Evolutionary conservation across 2,888 invertebrate species (phyloP).

Genomic region (Acholoe squamosa): DNA sequence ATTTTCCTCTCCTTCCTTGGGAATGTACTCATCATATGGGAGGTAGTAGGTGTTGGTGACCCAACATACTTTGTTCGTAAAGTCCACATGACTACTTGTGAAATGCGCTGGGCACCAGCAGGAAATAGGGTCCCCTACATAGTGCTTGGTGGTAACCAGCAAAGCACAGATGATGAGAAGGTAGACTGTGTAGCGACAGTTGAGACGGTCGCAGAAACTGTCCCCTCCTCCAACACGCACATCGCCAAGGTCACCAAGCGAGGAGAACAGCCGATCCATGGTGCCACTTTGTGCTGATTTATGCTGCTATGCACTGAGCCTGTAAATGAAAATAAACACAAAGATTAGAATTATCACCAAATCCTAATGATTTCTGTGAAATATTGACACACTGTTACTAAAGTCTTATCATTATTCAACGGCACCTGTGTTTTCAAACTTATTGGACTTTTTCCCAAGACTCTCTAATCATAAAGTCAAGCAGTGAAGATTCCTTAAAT

Average conservation of each 20-base stretch:
- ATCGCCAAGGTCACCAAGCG: conserved; percentile 68
- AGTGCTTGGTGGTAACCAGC: conserved; percentile 67
- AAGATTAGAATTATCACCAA: too few relatives aligned
- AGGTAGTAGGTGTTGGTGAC: conserved; percentile 85
- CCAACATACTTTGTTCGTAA: conserved; percentile 83
- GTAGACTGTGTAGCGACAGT: conserved; percentile 70
- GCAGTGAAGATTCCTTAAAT: too few relatives aligned
- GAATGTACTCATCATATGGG: conserved; percentile 73
- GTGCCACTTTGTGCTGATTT: not conserved
- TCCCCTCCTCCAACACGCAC: conserved; percentile 69
- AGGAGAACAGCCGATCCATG: conserved; percentile 69
- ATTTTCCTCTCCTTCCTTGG: conserved; percentile 64
- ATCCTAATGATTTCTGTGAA: too few relatives aligned
- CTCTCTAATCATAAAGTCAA: too few relatives aligned
- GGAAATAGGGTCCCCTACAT: conserved; percentile 69
- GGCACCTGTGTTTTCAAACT: too few relatives aligned
- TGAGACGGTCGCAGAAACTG: conserved; percentile 72
- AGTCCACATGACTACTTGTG: conserved; percentile 69
- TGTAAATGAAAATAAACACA: too few relatives aligned
- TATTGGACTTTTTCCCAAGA: too few relatives aligned
- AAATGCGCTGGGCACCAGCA: conserved; percentile 72
- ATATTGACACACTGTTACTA: too few relatives aligned
- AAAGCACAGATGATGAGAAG: conserved; percentile 66
- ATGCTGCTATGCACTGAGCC: too few relatives aligned
- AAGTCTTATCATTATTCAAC: too few relatives aligned